phyloP scores from a whole-genome alignment of 1,140 invertebrate genomes.

The Microplitis demolitor region DNA sequence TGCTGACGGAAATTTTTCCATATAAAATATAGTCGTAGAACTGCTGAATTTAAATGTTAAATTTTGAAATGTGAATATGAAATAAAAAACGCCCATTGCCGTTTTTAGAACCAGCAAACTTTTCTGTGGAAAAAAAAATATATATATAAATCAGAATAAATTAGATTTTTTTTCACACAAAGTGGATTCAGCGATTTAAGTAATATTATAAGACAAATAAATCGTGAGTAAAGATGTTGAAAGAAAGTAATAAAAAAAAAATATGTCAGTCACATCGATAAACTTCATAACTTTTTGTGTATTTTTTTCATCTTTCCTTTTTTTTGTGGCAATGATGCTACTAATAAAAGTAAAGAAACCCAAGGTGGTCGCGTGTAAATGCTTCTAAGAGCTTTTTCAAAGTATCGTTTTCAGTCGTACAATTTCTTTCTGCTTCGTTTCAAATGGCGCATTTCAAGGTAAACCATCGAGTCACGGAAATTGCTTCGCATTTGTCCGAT shows the following conservation, averaged over 20 bases:
- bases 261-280: background rate
- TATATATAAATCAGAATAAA: background rate
- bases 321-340: background rate
- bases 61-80: no score
- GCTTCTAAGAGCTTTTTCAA: background rate
- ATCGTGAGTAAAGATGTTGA: background rate
- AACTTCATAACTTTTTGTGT: background rate
- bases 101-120: no score
- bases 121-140: background rate
- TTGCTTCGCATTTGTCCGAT: background rate
- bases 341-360: constrained; percentile 12
- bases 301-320: background rate
- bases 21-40: no score
- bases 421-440: constrained; percentile 1
- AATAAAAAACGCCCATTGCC: no score
- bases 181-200: background rate
- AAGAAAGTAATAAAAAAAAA: background rate
- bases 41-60: no score
- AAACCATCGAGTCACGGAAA: constrained; percentile 3
- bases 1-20: no score
- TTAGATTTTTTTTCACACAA: background rate
- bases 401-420: background rate
- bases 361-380: background rate
- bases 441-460: background rate
- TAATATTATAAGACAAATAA: background rate